Percentiles rank a stretch among this genome's conserved stretches.
phyloP scores from a whole-genome alignment of 1,140 invertebrate species.

The Holotrichia oblita region DNA sequence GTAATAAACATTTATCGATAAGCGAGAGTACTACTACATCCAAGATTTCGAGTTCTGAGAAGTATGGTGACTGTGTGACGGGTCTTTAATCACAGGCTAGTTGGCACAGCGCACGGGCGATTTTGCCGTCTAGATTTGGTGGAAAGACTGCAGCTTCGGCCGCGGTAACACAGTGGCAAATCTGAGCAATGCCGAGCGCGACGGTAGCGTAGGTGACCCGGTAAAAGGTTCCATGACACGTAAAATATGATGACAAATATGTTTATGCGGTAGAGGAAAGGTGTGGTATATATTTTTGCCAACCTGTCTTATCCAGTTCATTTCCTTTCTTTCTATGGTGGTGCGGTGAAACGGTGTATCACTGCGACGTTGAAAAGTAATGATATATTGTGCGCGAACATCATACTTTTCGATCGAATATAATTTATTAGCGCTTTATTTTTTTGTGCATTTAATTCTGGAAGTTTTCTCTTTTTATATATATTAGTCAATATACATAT shows the following conservation, averaged over 20 bases:
- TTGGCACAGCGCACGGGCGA: conserved; percentile 22
- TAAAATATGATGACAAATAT: conserved; percentile 36
- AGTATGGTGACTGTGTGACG: not conserved
- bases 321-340: not conserved
- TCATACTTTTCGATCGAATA: too few relatives aligned
- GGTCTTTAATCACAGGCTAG: conserved; percentile 23
- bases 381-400: too few relatives aligned
- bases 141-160: not conserved
- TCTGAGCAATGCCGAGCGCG: not conserved
- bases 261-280: conserved; percentile 30
- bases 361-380: not conserved
- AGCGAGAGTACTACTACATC: not conserved
- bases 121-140: not conserved
- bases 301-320: not conserved
- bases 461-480: too few relatives aligned
- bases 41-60: not conserved
- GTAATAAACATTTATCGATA: not conserved
- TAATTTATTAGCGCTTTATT: too few relatives aligned
- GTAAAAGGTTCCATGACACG: conserved; percentile 31
- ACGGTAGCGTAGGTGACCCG: conserved; percentile 27
- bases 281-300: conserved; percentile 6
- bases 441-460: too few relatives aligned
- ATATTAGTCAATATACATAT: too few relatives aligned
- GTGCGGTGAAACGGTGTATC: not conserved
- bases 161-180: conserved; percentile 20